phyloP scores from a whole-genome alignment of 2,888 invertebrate genomes.

The Didymodactylos carnosus region DNA sequence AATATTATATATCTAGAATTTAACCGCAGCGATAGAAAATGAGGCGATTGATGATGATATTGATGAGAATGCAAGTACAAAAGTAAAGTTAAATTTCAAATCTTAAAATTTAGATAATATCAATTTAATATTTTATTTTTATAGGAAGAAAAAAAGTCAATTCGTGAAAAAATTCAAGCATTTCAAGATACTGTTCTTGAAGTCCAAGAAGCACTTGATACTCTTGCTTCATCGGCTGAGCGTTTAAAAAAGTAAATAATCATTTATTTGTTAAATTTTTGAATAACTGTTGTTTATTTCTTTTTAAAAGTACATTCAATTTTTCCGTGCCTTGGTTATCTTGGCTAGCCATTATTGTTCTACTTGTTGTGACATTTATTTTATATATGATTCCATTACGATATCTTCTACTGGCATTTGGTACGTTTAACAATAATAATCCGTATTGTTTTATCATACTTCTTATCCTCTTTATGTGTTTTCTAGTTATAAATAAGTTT shows the following conservation, averaged over 20 bases:
- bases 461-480: too few relatives aligned
- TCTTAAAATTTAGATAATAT: not conserved
- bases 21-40: not conserved
- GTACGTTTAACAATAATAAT: slow-evolving; percentile 35
- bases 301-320: slow-evolving; percentile 64
- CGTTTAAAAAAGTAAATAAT: slow-evolving; percentile 66
- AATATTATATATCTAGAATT: too few relatives aligned
- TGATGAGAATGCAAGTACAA: not conserved
- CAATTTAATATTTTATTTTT: not conserved
- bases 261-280: not conserved
- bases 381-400: slow-evolving; percentile 71
- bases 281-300: not conserved
- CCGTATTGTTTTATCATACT: too few relatives aligned
- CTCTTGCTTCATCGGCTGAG: slow-evolving; percentile 76
- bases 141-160: slow-evolving; percentile 50
- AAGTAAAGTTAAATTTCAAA: not conserved
- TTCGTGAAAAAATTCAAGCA: slow-evolving; percentile 74
- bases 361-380: slow-evolving; percentile 52
- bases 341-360: slow-evolving; percentile 62
- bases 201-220: slow-evolving; percentile 83
- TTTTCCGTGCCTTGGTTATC: slow-evolving; percentile 90
- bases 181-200: slow-evolving; percentile 91
- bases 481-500: slow-evolving; percentile 63
- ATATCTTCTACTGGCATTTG: slow-evolving; percentile 75
- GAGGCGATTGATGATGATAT: not conserved